phyloP scores from a whole-genome alignment of 2,888 invertebrate genomes.

The Zygogramma bicolorata region DNA sequence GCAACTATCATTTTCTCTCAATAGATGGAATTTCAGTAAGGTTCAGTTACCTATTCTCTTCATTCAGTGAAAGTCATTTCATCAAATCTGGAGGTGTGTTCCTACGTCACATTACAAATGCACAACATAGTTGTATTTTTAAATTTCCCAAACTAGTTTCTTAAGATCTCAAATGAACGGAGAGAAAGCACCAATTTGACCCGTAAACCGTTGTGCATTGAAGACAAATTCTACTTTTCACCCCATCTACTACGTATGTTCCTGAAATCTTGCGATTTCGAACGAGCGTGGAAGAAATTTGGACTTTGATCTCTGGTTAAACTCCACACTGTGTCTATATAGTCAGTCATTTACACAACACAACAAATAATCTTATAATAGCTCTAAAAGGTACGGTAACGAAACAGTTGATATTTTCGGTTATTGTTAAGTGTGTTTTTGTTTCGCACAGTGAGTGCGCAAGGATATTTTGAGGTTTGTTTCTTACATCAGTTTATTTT shows the following conservation, averaged over 20 bases:
- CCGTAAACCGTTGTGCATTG: background rate
- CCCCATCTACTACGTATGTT: background rate
- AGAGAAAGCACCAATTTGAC: background rate
- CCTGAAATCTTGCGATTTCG: background rate
- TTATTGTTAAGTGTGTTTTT: constrained; percentile 4
- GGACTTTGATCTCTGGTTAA: constrained; percentile 52
- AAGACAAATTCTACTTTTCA: background rate
- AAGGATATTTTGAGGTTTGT: background rate
- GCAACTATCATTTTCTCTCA: too few relatives aligned
- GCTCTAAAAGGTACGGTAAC: constrained; percentile 26
- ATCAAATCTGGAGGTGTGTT: background rate
- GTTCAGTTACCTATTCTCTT: too few relatives aligned
- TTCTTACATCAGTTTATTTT: background rate
- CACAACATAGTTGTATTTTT: constrained; percentile 6
- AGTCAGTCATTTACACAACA: constrained; percentile 23
- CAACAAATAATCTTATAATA: constrained; percentile 26
- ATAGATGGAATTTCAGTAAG: too few relatives aligned
- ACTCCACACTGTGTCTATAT: constrained; percentile 42
- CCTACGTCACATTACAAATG: background rate
- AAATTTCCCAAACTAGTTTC: background rate
- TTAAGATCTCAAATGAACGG: background rate
- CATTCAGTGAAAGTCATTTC: background rate
- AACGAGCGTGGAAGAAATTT: constrained; percentile 40
- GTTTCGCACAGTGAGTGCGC: background rate
- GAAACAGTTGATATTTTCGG: background rate